A percentile compares a stretch with the other conserved stretches of the same genome.
phyloP scores from a whole-genome alignment of 1,140 invertebrate species.

The Ips typographus region DNA sequence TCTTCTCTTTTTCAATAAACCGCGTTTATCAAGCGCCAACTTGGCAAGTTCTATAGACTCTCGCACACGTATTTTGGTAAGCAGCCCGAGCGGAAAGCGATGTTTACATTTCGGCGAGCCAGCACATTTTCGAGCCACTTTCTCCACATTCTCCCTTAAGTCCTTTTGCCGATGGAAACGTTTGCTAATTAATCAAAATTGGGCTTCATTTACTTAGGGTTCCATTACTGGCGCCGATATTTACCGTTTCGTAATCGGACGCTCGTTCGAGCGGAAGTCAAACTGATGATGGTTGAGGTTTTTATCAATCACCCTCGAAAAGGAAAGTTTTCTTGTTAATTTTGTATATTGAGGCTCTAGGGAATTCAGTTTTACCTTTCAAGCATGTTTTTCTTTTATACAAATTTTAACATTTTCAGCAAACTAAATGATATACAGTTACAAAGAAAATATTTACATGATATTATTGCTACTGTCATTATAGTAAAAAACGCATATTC shows the following conservation, averaged over 20 bases:
- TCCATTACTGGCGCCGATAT: constrained; percentile 1
- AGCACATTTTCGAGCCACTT: constrained; percentile 9
- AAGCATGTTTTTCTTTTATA: too few species aligned
- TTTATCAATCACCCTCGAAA: too few species aligned
- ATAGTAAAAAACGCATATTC: too few species aligned
- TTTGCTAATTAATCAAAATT: constrained; percentile 4
- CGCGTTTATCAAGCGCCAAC: constrained; percentile 1
- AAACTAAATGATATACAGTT: too few species aligned
- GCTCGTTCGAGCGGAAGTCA: too few species aligned
- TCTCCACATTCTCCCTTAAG: constrained; percentile 2
- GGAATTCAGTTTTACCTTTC: too few species aligned
- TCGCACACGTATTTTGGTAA: constrained; percentile 8
- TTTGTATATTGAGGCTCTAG: too few species aligned
- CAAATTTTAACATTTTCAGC: too few species aligned
- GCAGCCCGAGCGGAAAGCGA: background rate
- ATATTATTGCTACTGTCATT: too few species aligned
- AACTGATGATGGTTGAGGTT: too few species aligned
- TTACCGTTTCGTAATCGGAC: background rate
- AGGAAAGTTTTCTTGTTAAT: too few species aligned
- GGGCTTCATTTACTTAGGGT: constrained; percentile 4
- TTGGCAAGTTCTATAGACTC: constrained; percentile 17
- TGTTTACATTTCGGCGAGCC: constrained; percentile 16
- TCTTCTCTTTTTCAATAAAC: constrained; percentile 18
- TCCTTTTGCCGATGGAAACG: background rate
- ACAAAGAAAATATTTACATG: too few species aligned